A percentile compares a stretch with the other conserved stretches of the same genome.
Evolutionary conservation across 92 coral and sea anemone species (phyloP).

Genomic region (Chrysogorgia sp.): DNA sequence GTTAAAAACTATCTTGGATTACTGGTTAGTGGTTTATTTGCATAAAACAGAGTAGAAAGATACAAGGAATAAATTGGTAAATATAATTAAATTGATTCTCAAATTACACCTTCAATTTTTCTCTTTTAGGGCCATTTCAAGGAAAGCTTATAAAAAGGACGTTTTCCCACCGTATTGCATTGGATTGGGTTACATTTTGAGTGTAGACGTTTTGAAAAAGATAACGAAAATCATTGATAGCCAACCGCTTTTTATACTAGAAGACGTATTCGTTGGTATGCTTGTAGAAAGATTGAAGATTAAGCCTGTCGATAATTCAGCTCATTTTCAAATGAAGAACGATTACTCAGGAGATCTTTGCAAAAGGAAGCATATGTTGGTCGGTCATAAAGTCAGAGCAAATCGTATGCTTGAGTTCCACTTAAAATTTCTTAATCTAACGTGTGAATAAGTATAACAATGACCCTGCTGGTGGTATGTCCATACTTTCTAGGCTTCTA

Average conservation of each 20-base stretch:
- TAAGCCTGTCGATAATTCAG: neutral
- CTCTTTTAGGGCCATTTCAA: neutral
- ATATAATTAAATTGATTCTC: too few relatives aligned
- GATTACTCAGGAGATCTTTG: neutral
- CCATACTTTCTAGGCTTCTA: too few relatives aligned
- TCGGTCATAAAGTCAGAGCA: neutral
- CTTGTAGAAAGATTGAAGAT: neutral
- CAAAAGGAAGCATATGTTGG: neutral
- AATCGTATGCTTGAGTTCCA: neutral
- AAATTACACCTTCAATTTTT: too few relatives aligned
- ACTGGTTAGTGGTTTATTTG: too few relatives aligned
- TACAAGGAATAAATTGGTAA: too few relatives aligned
- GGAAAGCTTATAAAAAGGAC: neutral
- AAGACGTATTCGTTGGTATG: slow-evolving; percentile 23
- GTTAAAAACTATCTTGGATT: too few relatives aligned
- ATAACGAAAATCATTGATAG: neutral
- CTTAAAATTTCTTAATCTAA: neutral
- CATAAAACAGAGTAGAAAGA: too few relatives aligned
- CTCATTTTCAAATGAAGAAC: neutral
- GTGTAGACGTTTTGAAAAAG: slow-evolving; percentile 4
- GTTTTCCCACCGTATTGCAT: neutral
- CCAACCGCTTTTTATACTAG: neutral
- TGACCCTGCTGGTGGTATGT: too few relatives aligned
- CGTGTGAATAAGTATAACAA: too few relatives aligned
- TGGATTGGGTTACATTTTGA: slow-evolving; percentile 26